Evolutionary conservation across 2,113 vertebrate genomes (phyloP).

Genomic region (Malurus alboscapulatus): DNA sequence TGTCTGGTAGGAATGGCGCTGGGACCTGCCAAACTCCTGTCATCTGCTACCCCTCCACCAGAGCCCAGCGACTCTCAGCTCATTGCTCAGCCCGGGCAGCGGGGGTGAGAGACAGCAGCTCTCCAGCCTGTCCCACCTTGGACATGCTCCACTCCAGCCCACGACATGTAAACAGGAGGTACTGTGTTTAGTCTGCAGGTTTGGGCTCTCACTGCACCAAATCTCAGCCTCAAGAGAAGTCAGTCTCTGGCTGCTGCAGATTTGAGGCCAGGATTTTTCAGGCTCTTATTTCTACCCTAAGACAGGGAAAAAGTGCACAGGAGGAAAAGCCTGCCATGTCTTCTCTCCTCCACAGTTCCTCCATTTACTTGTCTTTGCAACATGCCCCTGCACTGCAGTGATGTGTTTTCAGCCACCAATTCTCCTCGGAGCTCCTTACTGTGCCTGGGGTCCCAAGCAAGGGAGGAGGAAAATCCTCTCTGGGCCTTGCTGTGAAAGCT

Average conservation of each 20-base stretch:
- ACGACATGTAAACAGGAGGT: slow-evolving; percentile 50
- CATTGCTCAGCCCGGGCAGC: neutral
- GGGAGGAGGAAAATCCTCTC: slow-evolving; percentile 11
- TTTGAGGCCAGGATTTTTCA: neutral
- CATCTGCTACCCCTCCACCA: neutral
- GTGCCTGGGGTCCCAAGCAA: neutral
- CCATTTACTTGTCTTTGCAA: neutral
- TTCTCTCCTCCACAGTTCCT: neutral
- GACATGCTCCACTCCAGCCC: neutral
- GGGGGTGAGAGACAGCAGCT: neutral
- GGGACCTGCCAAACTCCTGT: slow-evolving; percentile 46
- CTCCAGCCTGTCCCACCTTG: neutral
- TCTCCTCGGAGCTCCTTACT: neutral
- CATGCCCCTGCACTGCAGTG: neutral
- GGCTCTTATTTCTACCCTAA: neutral
- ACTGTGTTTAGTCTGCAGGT: slow-evolving; percentile 55
- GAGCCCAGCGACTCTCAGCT: neutral
- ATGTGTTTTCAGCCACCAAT: neutral
- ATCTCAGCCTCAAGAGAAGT: neutral
- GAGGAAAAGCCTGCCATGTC: neutral
- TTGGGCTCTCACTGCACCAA: slow-evolving; percentile 13
- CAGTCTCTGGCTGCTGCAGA: neutral
- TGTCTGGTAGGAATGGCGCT: neutral
- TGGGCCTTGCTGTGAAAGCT: neutral
- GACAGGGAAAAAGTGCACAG: neutral